These are phyloP conservation scores for Petrolisthes cinctipes DNA, from an alignment of 2,888 invertebrate genomes.

Conservation along the genomic window DNA sequence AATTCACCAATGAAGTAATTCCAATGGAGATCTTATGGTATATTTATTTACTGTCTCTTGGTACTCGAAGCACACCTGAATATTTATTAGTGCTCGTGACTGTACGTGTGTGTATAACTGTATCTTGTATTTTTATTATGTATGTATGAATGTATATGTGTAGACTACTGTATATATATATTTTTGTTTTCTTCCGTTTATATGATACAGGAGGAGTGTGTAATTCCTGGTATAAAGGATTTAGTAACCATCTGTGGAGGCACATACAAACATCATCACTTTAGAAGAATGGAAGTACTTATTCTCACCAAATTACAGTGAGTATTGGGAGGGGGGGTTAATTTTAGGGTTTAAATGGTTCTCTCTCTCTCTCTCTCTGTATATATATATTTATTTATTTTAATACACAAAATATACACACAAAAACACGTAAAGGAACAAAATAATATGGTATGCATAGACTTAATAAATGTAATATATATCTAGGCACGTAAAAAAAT, in stretches of 20 bases:
- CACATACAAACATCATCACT: conserved; percentile 52
- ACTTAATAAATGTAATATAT: background rate
- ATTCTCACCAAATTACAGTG: conserved; percentile 49
- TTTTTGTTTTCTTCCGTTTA: background rate
- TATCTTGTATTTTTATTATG: too few relatives aligned
- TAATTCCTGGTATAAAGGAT: conserved; percentile 38
- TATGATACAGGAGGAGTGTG: conserved; percentile 46
- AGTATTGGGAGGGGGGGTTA: background rate
- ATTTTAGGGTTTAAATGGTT: background rate
- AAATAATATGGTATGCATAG: background rate
- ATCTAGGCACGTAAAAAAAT: background rate
- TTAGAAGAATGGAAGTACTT: conserved; percentile 52
- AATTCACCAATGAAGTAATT: too few relatives aligned
- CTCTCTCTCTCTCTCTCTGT: background rate
- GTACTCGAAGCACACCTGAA: too few relatives aligned
- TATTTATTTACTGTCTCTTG: too few relatives aligned
- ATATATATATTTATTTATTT: too few relatives aligned
- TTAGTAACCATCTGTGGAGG: conserved; percentile 48
- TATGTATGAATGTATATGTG: too few relatives aligned
- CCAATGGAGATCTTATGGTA: too few relatives aligned
- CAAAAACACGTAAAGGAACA: background rate
- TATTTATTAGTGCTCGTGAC: too few relatives aligned
- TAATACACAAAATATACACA: background rate
- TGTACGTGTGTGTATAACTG: too few relatives aligned
- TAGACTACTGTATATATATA: background rate